Evolutionary conservation across 2,797 vertebrate genomes (phyloP), one percentile per base, ranked within the genome.

Genomic region (Rhabdomys pumilio): DNA sequence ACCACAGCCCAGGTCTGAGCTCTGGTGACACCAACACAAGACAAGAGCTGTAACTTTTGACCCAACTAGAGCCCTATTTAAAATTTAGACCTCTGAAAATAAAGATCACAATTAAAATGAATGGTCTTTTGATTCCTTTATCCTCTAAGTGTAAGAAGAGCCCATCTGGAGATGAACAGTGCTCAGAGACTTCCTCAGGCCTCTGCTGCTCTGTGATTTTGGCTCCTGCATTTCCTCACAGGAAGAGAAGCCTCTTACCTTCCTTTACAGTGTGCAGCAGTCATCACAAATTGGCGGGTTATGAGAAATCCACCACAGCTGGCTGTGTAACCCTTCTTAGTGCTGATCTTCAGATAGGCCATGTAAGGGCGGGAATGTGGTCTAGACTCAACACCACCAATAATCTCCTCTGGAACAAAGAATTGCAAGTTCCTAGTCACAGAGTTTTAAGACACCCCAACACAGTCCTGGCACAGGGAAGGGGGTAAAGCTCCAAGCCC

Each of bases 251-350:
- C 15, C 55, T 76, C 73, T 95, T 94, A 97, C 94, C 92, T 59
- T 83, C 92, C 94, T 69, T 79, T 41, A 47, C 95, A 97, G 41
- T 97, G 96, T 22, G 96, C 97, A 14, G 92, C 97, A 14, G 97
- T 98, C 90, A 97, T 9, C 87, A 97, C 87, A 79, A 96, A 97
- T 24, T 98, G 88, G 75, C 7, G 19, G 47, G 55, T 91, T 92
- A 97, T 59, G 76, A 98, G 93, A 67, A 97, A 97, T 13, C 95
- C 90, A 13, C 96, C 92, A 88, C 96, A 97, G 7, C 14, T 67
- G 31, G 14, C 65, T 15, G 0, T n/a, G 65, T n/a, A n/a, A 15
- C 65, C 65, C 7, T 2, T n/a, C 6, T n/a, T 0, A 7, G 14
- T 85, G 59, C 6, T 4, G 73, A 91, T 84, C 61, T 93, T 11